Percentiles rank a stretch among this genome's conserved stretches.
Conservation (phyloP, 2,888 invertebrate species). For the Drosophila setosimentum region DNA sequence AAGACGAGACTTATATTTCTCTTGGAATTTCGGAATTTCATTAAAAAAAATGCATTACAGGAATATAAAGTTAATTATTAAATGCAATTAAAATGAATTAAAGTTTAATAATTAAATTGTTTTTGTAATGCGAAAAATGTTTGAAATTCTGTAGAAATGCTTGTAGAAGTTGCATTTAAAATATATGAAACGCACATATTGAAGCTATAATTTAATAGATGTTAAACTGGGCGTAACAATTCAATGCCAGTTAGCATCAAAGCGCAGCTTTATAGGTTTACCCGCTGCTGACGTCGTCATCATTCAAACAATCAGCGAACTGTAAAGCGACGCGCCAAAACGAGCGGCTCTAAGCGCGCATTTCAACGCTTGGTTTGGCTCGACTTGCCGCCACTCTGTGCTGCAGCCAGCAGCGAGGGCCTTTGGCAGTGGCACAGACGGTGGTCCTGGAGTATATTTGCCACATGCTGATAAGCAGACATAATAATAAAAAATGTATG, state of each 20-base stretch:
- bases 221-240: constrained; percentile 73
- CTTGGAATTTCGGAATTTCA: not conserved
- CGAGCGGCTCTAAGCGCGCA: constrained; percentile 77
- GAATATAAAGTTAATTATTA: not conserved
- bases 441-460: constrained; percentile 73
- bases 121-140: not conserved
- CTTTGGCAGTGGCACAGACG: constrained; percentile 34
- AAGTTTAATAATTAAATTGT: not conserved
- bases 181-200: constrained; percentile 26
- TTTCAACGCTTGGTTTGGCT: constrained; percentile 72
- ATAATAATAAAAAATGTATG: constrained; percentile 79
- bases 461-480: constrained; percentile 79
- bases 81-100: not conserved
- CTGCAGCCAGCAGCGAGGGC: constrained; percentile 14
- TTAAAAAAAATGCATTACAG: not conserved
- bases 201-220: constrained; percentile 40
- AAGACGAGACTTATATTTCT: not conserved
- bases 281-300: constrained; percentile 60
- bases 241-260: constrained; percentile 69
- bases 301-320: constrained; percentile 79
- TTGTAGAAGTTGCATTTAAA: not conserved
- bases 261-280: constrained; percentile 67
- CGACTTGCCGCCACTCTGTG: constrained; percentile 19
- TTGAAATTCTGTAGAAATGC: not conserved
- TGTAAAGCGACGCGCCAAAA: constrained; percentile 74